Conservation (phyloP, 1,140 invertebrate species). For the Drosophila biarmipes region DNA sequence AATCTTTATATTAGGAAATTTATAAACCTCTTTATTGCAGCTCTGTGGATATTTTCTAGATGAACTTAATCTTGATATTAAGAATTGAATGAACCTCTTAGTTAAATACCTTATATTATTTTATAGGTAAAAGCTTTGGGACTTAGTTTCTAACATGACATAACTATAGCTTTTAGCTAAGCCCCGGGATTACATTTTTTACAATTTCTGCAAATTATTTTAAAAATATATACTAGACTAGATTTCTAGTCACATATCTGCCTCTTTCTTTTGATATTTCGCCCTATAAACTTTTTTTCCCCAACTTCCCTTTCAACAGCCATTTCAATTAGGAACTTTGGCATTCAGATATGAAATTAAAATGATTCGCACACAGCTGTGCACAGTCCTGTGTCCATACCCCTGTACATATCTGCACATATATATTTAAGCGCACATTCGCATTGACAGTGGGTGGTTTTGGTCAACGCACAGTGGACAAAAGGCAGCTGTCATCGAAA, state of each 20-base stretch:
- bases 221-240: too few relatives aligned
- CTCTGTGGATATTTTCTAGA: too few relatives aligned
- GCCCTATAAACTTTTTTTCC: constrained; percentile 3
- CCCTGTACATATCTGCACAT: neutral
- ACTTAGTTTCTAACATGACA: too few relatives aligned
- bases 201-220: too few relatives aligned
- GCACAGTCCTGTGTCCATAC: constrained; percentile 16
- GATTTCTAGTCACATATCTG: neutral
- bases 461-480: constrained; percentile 43
- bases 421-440: constrained; percentile 12
- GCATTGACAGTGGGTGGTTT: constrained; percentile 38
- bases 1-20: too few relatives aligned
- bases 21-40: too few relatives aligned
- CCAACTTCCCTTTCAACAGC: constrained; percentile 25
- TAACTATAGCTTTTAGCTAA: neutral
- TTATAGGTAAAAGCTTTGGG: too few relatives aligned
- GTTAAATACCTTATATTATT: too few relatives aligned
- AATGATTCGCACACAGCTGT: constrained; percentile 76
- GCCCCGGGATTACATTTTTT: neutral
- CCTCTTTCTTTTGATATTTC: neutral
- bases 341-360: constrained; percentile 74
- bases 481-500: constrained; percentile 67
- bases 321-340: constrained; percentile 76
- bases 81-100: too few relatives aligned
- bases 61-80: too few relatives aligned